Base-by-base conservation (phyloP, 2,797 vertebrate species). In the Halcyon badia region DNA sequence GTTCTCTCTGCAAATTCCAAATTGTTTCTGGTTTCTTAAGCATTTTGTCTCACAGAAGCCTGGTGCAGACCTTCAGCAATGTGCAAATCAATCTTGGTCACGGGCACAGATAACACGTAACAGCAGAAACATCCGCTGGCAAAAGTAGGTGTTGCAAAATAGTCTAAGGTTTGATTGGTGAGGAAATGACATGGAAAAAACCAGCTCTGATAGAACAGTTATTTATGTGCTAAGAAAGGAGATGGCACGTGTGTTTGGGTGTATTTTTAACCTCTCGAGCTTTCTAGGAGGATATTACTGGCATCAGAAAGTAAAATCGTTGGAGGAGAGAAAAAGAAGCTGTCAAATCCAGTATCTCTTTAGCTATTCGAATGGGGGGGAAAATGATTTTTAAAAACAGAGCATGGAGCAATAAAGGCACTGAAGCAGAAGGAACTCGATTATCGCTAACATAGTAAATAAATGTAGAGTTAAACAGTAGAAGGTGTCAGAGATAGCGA, bases 1-100 rank as follows among this genome's bases (percentile, higher is more conserved):
- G 37, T 16, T 88, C 49, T 54, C 28, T 44, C 61, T 52, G 52
- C 42, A 30, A 52, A 81, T 81, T 86, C 37, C 10, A 65, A 64
- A 86, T 52, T 62, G 35, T 65, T 95, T 85, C 69, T 86, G n/a
- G 24, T 85, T 91, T 90, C 61, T 93, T 78, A 71, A 83, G 51
- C 44, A 11, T 93, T 95, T 81, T 90, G 58, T 81, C 72, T 72
- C 83, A 62, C 61, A 86, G 75, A 89, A 92, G 11, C 30, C 72
- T 90, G 61, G 79, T 94, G 94, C 69, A 93, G 75, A 94, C 46
- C 28, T 65, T 83, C 42, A 66, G 72, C 54, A 76, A 79, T 22
- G 87, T 88, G 76, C 72, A 94, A 94, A 93, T 97, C 83, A 94
- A 73, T 90, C 85, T 88, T 82, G 58, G 60, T 96, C 91, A 72